phyloP scores from a whole-genome alignment of 2,888 invertebrate genomes.

The Rhodophaea formosa region DNA sequence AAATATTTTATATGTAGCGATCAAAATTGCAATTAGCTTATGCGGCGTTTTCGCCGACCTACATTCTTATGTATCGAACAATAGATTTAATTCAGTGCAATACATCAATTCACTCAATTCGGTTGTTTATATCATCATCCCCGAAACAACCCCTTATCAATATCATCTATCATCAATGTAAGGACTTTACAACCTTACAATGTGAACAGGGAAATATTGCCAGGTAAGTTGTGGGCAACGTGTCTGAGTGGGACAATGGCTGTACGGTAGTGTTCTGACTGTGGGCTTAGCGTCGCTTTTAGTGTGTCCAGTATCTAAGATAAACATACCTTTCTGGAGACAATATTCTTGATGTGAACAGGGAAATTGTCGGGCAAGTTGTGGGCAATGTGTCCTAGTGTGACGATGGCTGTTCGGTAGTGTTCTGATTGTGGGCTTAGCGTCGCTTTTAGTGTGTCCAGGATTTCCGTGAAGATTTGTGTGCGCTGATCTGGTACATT shows the following conservation, averaged over 20 bases:
- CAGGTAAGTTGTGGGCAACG: constrained; percentile 95
- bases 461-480: constrained; percentile 89
- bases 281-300: constrained; percentile 78
- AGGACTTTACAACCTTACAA: no score
- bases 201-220: constrained; percentile 92
- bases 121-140: no score
- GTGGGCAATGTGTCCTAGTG: constrained; percentile 96
- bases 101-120: no score
- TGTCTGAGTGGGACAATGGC: constrained; percentile 97
- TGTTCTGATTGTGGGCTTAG: constrained; percentile 87
- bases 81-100: no score
- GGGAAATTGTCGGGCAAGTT: constrained; percentile 95
- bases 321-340: constrained; percentile 89
- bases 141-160: no score
- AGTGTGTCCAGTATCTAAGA: constrained; percentile 23
- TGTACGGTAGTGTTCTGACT: constrained; percentile 92
- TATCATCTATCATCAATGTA: no score
- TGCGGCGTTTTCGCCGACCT: no score
- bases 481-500: constrained; percentile 87
- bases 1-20: no score
- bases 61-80: no score
- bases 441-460: constrained; percentile 89
- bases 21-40: no score
- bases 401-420: constrained; percentile 96
- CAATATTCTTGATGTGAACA: constrained; percentile 95